phyloP scores from a whole-genome alignment of 2,113 vertebrate species.

The Alethe castanea region DNA sequence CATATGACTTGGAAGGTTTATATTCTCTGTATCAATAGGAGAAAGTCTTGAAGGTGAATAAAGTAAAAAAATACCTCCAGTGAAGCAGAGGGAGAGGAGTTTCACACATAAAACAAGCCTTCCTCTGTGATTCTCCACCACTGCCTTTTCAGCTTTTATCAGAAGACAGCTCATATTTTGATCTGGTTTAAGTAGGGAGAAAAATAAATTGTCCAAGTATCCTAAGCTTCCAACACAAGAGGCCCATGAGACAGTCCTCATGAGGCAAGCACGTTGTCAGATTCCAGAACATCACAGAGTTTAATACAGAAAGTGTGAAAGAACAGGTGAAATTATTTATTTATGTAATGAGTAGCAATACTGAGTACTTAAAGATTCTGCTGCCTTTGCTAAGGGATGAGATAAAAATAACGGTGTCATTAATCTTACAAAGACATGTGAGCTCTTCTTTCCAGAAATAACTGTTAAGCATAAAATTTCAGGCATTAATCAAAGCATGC shows the following conservation, averaged over 20 bases:
- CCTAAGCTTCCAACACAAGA: not conserved
- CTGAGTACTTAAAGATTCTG: not conserved
- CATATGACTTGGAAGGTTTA: not conserved
- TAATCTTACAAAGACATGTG: constrained; percentile 4
- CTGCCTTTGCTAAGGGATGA: constrained; percentile 11
- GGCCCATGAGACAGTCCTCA: not conserved
- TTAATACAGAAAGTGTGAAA: not conserved
- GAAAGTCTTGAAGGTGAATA: constrained; percentile 3
- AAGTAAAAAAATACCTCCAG: not conserved
- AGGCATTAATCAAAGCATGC: constrained; percentile 4
- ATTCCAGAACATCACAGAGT: not conserved
- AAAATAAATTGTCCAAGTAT: not conserved
- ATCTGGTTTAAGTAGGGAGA: not conserved
- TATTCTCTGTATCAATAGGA: not conserved
- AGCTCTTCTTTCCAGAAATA: constrained; percentile 37
- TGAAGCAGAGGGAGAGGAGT: not conserved
- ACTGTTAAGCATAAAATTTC: constrained; percentile 25
- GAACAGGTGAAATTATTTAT: constrained; percentile 34
- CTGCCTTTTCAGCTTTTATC: not conserved
- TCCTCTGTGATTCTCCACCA: not conserved
- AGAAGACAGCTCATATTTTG: not conserved
- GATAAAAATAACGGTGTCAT: constrained; percentile 29
- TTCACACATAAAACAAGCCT: not conserved
- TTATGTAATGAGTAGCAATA: not conserved
- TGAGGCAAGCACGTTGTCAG: not conserved